phyloP scores from a whole-genome alignment of 2,888 invertebrate genomes.

The Tortrix viridana region DNA sequence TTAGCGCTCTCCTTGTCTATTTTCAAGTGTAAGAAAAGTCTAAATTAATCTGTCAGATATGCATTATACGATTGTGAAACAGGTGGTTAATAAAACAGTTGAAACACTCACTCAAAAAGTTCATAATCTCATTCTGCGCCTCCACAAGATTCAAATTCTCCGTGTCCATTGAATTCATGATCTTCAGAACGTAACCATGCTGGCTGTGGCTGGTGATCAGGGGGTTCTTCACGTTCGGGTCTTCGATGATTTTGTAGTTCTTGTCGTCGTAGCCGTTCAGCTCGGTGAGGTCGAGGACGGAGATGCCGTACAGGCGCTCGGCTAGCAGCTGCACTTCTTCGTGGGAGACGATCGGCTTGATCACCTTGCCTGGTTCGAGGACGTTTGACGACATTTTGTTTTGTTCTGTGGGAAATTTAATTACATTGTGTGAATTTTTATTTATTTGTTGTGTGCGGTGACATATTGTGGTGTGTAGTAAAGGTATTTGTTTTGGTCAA shows the following conservation, averaged over 20 bases:
- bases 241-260: slow-evolving; percentile 88
- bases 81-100: not conserved
- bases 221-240: slow-evolving; percentile 84
- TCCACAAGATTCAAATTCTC: slow-evolving; percentile 86
- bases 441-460: too few species aligned
- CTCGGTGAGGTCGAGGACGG: slow-evolving; percentile 82
- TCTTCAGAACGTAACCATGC: slow-evolving; percentile 91
- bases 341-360: slow-evolving; percentile 82
- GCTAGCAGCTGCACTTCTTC: slow-evolving; percentile 81
- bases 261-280: slow-evolving; percentile 91
- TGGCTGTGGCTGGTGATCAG: slow-evolving; percentile 80
- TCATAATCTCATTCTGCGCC: slow-evolving; percentile 90
- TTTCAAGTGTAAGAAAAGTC: too few species aligned
- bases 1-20: too few species aligned
- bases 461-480: too few species aligned
- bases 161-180: slow-evolving; percentile 93
- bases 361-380: slow-evolving; percentile 82
- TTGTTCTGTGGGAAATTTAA: slow-evolving; percentile 6
- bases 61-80: too few species aligned
- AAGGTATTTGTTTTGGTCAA: too few species aligned
- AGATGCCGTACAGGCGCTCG: slow-evolving; percentile 86
- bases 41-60: too few species aligned
- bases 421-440: too few species aligned
- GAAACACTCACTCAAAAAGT: slow-evolving; percentile 86
- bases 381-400: slow-evolving; percentile 54